Percentiles rank a stretch among this genome's conserved stretches.
phyloP scores from a whole-genome alignment of 2,113 vertebrate species.

The Osmerus eperlanus region DNA sequence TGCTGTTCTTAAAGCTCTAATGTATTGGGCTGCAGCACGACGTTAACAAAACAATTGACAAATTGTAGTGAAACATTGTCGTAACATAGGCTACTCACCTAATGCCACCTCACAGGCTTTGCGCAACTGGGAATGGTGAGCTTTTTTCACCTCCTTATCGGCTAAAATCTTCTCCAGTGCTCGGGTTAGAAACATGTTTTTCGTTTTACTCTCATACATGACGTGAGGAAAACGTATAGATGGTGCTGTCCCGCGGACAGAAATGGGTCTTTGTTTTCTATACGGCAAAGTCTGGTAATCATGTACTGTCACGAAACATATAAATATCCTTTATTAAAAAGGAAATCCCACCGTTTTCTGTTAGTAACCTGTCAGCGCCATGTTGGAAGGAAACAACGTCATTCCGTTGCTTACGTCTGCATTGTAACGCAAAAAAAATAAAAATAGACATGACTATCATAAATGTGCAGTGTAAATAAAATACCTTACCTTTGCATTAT shows the following conservation, averaged over 20 bases:
- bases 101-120: conserved; percentile 87
- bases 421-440: not conserved
- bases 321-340: conserved; percentile 35
- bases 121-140: conserved; percentile 87
- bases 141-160: conserved; percentile 91
- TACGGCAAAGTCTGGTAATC: too few species aligned
- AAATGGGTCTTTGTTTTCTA: conserved; percentile 18
- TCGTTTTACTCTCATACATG: conserved; percentile 87
- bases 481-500: too few species aligned
- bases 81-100: conserved; percentile 66
- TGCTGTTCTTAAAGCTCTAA: too few species aligned
- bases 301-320: conserved; percentile 33
- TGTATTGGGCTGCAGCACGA: too few species aligned
- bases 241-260: conserved; percentile 29
- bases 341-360: conserved; percentile 68
- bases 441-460: too few species aligned
- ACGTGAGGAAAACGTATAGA: conserved; percentile 56
- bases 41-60: not conserved
- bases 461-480: too few species aligned
- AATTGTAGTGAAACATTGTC: conserved; percentile 2
- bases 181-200: conserved; percentile 89
- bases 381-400: conserved; percentile 91
- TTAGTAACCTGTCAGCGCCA: conserved; percentile 80
- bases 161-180: conserved; percentile 88
- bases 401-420: conserved; percentile 30